These are phyloP conservation scores for Sorex fumeus DNA, from an alignment of 2,113 vertebrate genomes.

Conservation along the genomic window DNA sequence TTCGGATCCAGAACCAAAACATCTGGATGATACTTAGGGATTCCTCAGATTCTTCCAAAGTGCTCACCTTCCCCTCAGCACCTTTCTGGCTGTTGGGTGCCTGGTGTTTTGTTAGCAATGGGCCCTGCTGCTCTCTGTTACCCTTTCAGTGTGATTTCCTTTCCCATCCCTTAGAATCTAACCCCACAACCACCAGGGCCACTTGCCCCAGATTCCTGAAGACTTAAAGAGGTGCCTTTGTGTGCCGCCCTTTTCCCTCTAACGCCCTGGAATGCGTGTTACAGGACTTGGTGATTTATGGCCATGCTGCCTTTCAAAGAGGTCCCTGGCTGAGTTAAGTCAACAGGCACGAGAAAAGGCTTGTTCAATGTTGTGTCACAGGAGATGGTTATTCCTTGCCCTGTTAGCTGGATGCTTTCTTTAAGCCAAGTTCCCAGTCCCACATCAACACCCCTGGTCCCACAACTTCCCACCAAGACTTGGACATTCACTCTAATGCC, in stretches of 20 bases:
- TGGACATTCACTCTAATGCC: background rate
- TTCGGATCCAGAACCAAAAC: background rate
- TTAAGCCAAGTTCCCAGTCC: background rate
- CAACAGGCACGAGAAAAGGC: constrained; percentile 75
- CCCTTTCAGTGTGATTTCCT: constrained; percentile 16
- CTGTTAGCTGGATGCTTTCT: constrained; percentile 53
- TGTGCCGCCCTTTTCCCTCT: constrained; percentile 44
- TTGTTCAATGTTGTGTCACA: constrained; percentile 60
- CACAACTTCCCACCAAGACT: background rate
- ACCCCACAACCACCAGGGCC: constrained; percentile 42
- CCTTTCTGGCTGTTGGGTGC: background rate
- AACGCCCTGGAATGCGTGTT: constrained; percentile 59
- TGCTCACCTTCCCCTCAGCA: background rate
- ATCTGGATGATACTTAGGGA: background rate
- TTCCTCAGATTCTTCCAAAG: background rate
- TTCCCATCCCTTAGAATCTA: constrained; percentile 56
- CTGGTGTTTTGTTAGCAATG: background rate
- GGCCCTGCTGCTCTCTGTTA: rapidly evolving
- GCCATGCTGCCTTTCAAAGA: constrained; percentile 70
- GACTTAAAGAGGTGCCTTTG: constrained; percentile 67
- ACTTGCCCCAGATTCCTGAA: constrained; percentile 59
- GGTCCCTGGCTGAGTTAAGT: constrained; percentile 67
- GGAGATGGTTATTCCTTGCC: constrained; percentile 51
- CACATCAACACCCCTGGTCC: background rate
- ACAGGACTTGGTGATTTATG: constrained; percentile 73